Evolutionary conservation across 2,113 vertebrate species (phyloP).

Genomic region (Strix aluco): DNA sequence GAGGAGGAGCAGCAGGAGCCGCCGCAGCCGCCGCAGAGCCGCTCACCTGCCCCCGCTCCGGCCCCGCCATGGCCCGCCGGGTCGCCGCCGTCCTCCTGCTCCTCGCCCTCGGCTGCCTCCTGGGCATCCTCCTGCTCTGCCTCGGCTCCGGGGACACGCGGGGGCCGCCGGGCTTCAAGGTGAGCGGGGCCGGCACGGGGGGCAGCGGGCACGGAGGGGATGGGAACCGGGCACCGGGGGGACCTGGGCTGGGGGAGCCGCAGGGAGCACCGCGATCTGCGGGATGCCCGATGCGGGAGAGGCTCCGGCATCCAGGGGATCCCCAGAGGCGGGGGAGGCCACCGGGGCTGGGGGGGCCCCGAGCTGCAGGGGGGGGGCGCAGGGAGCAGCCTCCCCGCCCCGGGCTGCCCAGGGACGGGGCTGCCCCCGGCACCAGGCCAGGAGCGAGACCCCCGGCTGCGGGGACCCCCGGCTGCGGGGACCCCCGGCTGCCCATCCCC

Average conservation of each 20-base stretch:
- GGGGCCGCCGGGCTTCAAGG: constrained; percentile 82
- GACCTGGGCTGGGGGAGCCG: background rate
- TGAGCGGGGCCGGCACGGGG: constrained; percentile 49
- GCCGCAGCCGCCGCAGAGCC: background rate
- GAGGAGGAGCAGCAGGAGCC: background rate
- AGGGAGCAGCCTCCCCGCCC: background rate
- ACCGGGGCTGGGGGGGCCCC: too few species aligned
- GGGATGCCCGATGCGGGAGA: background rate
- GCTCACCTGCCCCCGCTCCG: constrained; percentile 5
- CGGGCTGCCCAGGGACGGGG: too few species aligned
- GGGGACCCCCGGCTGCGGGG: background rate
- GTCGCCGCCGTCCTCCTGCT: constrained; percentile 53
- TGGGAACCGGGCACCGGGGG: background rate
- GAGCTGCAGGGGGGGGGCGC: background rate
- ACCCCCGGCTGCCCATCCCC: background rate
- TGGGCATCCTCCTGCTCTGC: constrained; percentile 84
- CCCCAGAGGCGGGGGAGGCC: background rate
- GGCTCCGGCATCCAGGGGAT: background rate
- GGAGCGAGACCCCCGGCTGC: background rate
- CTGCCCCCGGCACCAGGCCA: background rate
- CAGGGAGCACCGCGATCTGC: background rate
- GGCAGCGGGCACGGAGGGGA: background rate
- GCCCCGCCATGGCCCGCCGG: constrained; percentile 3
- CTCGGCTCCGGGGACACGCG: constrained; percentile 76
- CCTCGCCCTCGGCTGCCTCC: constrained; percentile 76